Percentiles rank a stretch among this genome's conserved stretches.
These are phyloP conservation scores for Hippocampus guttulatus DNA, from an alignment of 2,113 vertebrate species.

Conservation along the genomic window DNA sequence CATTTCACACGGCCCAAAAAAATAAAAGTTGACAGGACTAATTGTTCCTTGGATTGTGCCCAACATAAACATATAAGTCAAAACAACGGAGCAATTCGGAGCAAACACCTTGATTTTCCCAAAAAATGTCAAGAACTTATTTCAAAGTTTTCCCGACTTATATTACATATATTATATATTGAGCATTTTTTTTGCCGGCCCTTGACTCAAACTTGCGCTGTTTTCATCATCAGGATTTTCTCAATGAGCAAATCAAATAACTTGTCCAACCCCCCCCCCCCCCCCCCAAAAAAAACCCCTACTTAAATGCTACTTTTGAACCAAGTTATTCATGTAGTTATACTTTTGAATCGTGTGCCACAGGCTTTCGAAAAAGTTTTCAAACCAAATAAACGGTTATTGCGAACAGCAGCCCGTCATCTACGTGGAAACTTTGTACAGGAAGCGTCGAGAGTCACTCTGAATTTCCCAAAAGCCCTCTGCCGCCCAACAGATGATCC, in stretches of 20 bases:
- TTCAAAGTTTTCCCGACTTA: too few species aligned
- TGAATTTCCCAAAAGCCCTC: slow-evolving; percentile 36
- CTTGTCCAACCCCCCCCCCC: too few species aligned
- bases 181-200: too few species aligned
- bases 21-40: too few species aligned
- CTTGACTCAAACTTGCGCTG: background rate
- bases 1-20: too few species aligned
- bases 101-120: too few species aligned
- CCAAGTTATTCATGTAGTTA: background rate
- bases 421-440: slow-evolving; percentile 45
- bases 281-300: too few species aligned
- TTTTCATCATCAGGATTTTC: background rate
- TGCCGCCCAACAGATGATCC: slow-evolving; percentile 37
- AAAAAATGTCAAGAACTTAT: too few species aligned
- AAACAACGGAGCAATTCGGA: too few species aligned
- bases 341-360: background rate
- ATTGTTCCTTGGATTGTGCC: too few species aligned
- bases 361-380: background rate
- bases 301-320: background rate
- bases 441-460: slow-evolving; percentile 28
- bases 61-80: too few species aligned
- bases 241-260: background rate
- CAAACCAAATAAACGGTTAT: background rate
- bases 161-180: too few species aligned
- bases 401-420: slow-evolving; percentile 24